phyloP scores from a whole-genome alignment of 1,140 invertebrate species.

The Oscheius sp. region DNA sequence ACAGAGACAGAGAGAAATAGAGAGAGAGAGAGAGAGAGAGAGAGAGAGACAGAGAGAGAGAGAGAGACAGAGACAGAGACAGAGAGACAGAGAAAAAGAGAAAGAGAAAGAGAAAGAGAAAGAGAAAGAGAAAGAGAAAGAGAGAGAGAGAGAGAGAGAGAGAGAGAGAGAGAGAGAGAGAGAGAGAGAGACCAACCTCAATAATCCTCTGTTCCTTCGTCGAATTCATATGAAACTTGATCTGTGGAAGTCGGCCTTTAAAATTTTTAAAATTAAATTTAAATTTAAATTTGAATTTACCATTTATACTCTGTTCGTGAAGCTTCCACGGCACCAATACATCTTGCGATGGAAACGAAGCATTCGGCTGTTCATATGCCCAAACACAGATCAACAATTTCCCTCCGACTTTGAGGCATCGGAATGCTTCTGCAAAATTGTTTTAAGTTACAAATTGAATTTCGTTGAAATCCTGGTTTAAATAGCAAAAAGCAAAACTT shows the following conservation, averaged over 20 bases:
- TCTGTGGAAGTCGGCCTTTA: slow-evolving; percentile 37
- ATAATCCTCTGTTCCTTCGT: slow-evolving; percentile 41
- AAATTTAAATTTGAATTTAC: neutral
- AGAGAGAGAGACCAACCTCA: slow-evolving; percentile 12
- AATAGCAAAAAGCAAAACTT: too few species aligned
- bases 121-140: too few species aligned
- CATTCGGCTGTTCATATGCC: slow-evolving; percentile 43
- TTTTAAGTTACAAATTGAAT: neutral
- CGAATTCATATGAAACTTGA: slow-evolving; percentile 40
- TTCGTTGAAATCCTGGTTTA: too few species aligned
- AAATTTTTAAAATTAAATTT: neutral
- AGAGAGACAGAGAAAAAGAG: neutral
- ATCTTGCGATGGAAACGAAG: slow-evolving; percentile 33
- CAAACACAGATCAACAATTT: slow-evolving; percentile 37
- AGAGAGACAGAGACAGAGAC: too few species aligned
- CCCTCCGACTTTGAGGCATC: slow-evolving; percentile 28
- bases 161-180: neutral
- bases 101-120: too few species aligned
- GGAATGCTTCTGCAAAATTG: slow-evolving; percentile 19
- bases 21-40: slow-evolving; percentile 6
- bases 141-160: slow-evolving; percentile 15
- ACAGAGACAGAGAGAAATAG: slow-evolving; percentile 2
- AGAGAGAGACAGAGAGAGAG: too few species aligned
- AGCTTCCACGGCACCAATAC: slow-evolving; percentile 42
- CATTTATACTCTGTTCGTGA: slow-evolving; percentile 39